Conservation (phyloP, 2,113 vertebrate species). For the Rhea americana region DNA sequence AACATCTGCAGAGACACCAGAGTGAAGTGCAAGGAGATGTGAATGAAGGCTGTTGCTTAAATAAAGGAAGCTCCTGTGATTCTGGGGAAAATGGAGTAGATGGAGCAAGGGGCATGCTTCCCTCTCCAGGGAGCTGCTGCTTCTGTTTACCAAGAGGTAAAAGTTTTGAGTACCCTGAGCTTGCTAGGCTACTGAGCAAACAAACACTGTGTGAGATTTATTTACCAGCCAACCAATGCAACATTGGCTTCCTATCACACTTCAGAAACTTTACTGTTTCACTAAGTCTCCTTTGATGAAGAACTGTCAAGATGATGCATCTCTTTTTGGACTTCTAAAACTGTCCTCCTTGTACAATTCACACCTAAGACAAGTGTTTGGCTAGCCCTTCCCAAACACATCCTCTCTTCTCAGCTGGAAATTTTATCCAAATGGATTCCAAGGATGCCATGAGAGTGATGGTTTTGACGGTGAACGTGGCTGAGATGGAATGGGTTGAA, state of each 20-base stretch:
- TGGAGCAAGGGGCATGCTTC: not conserved
- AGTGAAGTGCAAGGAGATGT: not conserved
- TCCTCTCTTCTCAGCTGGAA: not conserved
- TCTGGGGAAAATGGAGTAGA: not conserved
- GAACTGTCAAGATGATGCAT: not conserved
- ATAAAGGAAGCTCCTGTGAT: not conserved
- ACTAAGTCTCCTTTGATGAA: not conserved
- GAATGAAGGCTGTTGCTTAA: not conserved
- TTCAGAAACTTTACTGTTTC: not conserved
- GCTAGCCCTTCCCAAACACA: not conserved
- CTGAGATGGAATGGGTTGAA: not conserved
- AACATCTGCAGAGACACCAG: not conserved
- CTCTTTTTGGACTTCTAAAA: not conserved
- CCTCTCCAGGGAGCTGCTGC: not conserved
- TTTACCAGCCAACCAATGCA: not conserved
- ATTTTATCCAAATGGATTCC: not conserved
- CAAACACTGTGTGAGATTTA: not conserved
- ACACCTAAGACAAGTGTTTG: rapidly evolving
- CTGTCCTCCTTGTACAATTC: not conserved
- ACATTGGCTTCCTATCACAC: not conserved
- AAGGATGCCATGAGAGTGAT: not conserved
- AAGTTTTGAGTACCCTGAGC: not conserved
- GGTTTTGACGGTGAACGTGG: not conserved
- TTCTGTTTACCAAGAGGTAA: not conserved
- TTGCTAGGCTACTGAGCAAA: not conserved